Evolutionary conservation across 2,797 vertebrate species (phyloP).

Genomic region (Rhinogobio ventralis): DNA sequence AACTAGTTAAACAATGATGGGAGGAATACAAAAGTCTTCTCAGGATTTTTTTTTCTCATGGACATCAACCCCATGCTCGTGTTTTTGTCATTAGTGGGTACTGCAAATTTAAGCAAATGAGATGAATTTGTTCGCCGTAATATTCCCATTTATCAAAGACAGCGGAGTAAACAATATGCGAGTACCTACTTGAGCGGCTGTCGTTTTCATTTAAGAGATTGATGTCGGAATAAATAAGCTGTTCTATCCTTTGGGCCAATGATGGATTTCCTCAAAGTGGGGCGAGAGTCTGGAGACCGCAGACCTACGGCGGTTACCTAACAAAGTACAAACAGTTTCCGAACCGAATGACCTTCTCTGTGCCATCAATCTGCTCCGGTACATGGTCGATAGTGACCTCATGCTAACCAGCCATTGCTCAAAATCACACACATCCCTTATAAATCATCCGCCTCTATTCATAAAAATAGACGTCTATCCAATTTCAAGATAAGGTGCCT

Average conservation of each 20-base stretch:
- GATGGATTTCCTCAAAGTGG: slow-evolving; percentile 43
- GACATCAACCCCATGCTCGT: slow-evolving; percentile 63
- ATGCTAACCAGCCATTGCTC: slow-evolving; percentile 29
- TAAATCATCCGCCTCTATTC: slow-evolving; percentile 52
- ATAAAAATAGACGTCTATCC: slow-evolving; percentile 66
- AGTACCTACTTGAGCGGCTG: slow-evolving; percentile 26
- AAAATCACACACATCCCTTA: slow-evolving; percentile 52
- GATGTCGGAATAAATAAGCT: slow-evolving; percentile 43
- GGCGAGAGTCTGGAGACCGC: slow-evolving; percentile 29
- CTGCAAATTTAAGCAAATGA: slow-evolving; percentile 24
- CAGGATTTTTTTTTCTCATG: slow-evolving; percentile 61
- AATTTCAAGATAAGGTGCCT: slow-evolving; percentile 63
- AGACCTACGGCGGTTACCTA: slow-evolving; percentile 25
- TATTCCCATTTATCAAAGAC: slow-evolving; percentile 34
- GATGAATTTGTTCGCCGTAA: slow-evolving; percentile 21
- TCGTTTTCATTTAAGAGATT: slow-evolving; percentile 18
- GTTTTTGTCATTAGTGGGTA: slow-evolving; percentile 53
- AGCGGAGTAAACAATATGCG: slow-evolving; percentile 28
- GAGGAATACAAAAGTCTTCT: slow-evolving; percentile 70
- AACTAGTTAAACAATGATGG: slow-evolving; percentile 69
- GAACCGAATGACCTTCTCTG: slow-evolving; percentile 42
- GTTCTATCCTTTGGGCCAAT: slow-evolving; percentile 47
- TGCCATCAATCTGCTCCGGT: slow-evolving; percentile 30
- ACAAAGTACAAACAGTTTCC: slow-evolving; percentile 25
- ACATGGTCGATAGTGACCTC: slow-evolving; percentile 28